Evolutionary conservation across 1,140 invertebrate genomes (phyloP), one percentile per base, ranked within the genome.

Genomic region (Ganaspis sp.): DNA sequence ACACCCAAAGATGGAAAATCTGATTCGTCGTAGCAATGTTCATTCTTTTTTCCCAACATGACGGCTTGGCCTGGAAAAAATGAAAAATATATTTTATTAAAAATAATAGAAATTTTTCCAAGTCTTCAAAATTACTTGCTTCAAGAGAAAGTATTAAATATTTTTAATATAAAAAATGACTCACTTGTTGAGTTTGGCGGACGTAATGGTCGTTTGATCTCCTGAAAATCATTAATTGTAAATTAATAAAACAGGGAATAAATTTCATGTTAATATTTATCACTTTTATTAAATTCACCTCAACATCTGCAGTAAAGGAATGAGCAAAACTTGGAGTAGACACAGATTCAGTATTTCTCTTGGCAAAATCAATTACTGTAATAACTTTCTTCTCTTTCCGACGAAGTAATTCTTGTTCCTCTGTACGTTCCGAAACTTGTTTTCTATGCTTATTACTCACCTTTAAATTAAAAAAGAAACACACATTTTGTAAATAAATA

Each of bases 371-470:
- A 19, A 87, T 72, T 9, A 86, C 73, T 9, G 69, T 0, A 15
- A 85, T 1, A 19, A 54, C 53, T 45, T 71, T 78, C 1, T 40
- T 53, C 40, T 79, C 53, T 21, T 21, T 34, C 19, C 79, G 81
- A 26, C 84, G 76, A 17, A 17, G 70, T 15, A 70, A n/a, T 37
- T 86, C 82, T 6, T 86, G 76, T 58, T 58, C 0, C 2, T 76
- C 72, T 12, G 58, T 76, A 23, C 83, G 80, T 69, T 29, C 69
- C 4, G 85, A 87, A 9, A 78, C 74, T 53, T 54, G 77, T 8
- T 21, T 17, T 11, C 81, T 80, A 71, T 87, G 45, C 0, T 81
- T 58, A 0, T 72, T 38, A n/a, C 76, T 83, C 9, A 85, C 83
- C 83, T 86, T 15, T 64, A 29, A 80, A 77, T 29, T 70, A 72